Base-by-base conservation (phyloP, 2,888 invertebrate species). In the Tinea trinotella region DNA sequence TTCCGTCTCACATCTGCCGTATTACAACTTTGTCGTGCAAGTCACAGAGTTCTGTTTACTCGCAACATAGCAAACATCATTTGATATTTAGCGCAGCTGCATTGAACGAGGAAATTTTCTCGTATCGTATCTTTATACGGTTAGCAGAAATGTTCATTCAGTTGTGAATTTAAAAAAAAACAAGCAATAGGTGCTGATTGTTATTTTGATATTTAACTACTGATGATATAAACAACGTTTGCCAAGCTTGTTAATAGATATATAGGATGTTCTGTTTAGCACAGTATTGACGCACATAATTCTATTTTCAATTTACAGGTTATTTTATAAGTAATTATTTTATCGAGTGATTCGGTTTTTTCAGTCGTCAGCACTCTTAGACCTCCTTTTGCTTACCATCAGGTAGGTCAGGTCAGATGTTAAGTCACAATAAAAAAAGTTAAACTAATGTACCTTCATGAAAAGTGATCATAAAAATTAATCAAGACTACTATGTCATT, bases 1-100 rank as follows among this genome's bases (percentile, higher is more conserved):
- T 74, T 71, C 70, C 62, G 61, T 57, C 62, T 54, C 56, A 59
- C 74, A 75, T 68, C 69, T 71, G 74, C 68, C 66, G 68, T 62
- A 63, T 67, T 66, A 70, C 63, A 71, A 72, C 61, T 71, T 70
- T 59, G 61, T 57, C 59, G 54, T 57, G 40, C n/a, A 40, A 46
- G 46, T 61, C 59, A 58, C 57, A 56, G 56, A 53, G 49, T 57
- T 58, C 56, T 66, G 64, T 71, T 71, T 68, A 66, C 63, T 55
- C 59, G 61, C 62, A 64, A 64, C 62, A 68, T 65, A 53, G 61
- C 64, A 66, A 68, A 67, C 65, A 64, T 62, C 61, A 60, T 60
- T 24, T 50, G 12, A 22, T 50, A 22, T 50, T 50, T 24, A 50
- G 22, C 22, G 24, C 50, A 50, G 50, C 50, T 50, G 50, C 50